A percentile compares a stretch with the other conserved stretches of the same genome.
phyloP scores from a whole-genome alignment of 2,113 vertebrate genomes.

The Sinocyclocheilus grahami region DNA sequence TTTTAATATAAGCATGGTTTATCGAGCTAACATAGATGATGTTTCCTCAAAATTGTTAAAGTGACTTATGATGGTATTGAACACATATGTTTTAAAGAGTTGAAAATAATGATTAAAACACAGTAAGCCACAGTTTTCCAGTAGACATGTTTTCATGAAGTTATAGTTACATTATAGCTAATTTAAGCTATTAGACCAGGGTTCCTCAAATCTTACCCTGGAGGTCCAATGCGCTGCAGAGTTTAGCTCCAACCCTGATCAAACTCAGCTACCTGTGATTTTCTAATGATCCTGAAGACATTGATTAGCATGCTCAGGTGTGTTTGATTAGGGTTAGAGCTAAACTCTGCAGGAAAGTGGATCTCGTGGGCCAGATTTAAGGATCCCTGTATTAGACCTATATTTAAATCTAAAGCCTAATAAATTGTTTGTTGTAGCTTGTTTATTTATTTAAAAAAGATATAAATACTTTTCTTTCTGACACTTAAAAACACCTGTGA shows the following conservation, averaged over 20 bases:
- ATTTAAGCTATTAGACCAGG: neutral
- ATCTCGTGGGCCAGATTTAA: too few relatives aligned
- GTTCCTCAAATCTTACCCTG: too few relatives aligned
- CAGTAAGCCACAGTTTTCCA: neutral
- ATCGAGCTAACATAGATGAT: neutral
- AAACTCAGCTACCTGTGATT: too few relatives aligned
- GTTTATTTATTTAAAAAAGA: neutral
- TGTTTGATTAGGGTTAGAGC: too few relatives aligned
- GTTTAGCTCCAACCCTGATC: too few relatives aligned
- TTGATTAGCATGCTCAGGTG: too few relatives aligned
- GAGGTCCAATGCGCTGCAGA: too few relatives aligned
- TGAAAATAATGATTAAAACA: neutral
- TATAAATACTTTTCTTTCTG: too few relatives aligned
- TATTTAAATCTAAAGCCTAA: neutral
- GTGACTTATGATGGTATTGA: neutral
- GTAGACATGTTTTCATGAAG: neutral
- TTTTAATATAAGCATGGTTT: neutral
- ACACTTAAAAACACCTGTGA: too few relatives aligned
- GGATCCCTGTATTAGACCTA: too few relatives aligned
- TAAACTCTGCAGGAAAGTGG: too few relatives aligned
- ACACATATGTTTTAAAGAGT: neutral
- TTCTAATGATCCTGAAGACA: too few relatives aligned
- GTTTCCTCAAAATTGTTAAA: neutral
- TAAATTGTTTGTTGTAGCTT: neutral
- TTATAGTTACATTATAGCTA: neutral